These are phyloP conservation scores for Beaufortia kweichowensis DNA, from an alignment of 2,113 vertebrate species.

Conservation along the genomic window DNA sequence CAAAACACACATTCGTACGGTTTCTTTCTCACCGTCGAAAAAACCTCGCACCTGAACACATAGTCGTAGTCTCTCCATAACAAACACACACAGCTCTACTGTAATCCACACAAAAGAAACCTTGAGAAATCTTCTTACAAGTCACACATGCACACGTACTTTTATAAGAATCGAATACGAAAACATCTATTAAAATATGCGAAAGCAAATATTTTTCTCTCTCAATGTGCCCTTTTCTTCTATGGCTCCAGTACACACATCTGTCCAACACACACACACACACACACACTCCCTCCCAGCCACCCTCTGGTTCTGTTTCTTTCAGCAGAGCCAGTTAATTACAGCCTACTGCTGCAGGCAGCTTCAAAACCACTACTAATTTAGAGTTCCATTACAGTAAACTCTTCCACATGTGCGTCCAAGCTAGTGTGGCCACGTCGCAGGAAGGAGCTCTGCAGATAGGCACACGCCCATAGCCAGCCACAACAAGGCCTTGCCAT, in stretches of 20 bases:
- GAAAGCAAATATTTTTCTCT: constrained; percentile 32
- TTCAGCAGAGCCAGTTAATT: constrained; percentile 84
- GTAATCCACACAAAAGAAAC: constrained; percentile 39
- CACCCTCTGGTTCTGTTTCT: constrained; percentile 75
- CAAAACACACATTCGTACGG: constrained; percentile 36
- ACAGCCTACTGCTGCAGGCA: constrained; percentile 81
- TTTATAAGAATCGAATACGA: not conserved
- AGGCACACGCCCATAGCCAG: constrained; percentile 73
- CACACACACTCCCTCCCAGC: constrained; percentile 66
- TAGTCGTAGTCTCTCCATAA: constrained; percentile 25
- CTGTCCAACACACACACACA: constrained; percentile 57
- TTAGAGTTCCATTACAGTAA: constrained; percentile 85
- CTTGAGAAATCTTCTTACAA: constrained; percentile 41
- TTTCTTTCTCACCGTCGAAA: constrained; percentile 23
- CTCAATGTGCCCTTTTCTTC: constrained; percentile 38
- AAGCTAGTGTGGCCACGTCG: constrained; percentile 80
- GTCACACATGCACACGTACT: constrained; percentile 57
- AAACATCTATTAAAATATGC: constrained; percentile 4
- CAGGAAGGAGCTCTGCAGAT: constrained; percentile 74
- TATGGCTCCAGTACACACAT: constrained; percentile 53
- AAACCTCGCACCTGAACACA: constrained; percentile 35
- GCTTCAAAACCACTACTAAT: constrained; percentile 83
- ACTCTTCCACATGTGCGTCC: constrained; percentile 83
- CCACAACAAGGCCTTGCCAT: constrained; percentile 50
- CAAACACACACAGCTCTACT: constrained; percentile 13